Evolutionary conservation across 2,797 vertebrate species (phyloP).

Genomic region (Acanthornis magna): DNA sequence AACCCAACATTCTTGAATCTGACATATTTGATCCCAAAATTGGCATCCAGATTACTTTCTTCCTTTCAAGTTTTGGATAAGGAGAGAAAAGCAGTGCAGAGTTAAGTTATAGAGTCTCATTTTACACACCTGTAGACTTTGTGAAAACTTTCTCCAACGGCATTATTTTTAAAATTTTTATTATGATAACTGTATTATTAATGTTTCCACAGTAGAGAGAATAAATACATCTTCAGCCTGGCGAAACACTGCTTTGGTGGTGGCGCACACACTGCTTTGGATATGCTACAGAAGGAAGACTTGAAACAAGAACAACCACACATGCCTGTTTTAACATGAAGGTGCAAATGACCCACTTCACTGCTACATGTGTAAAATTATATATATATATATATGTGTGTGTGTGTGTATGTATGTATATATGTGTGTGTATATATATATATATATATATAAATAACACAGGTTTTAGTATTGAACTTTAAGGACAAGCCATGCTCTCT

Average conservation of each 20-base stretch:
- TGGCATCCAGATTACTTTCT: background rate
- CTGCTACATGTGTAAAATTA: accelerated
- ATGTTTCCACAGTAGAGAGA: background rate
- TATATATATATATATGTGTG: accelerated
- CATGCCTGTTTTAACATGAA: accelerated
- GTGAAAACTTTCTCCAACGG: background rate
- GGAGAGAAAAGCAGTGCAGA: background rate
- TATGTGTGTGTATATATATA: too few relatives aligned
- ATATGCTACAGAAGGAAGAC: background rate
- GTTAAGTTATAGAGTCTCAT: background rate
- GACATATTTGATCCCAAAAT: background rate
- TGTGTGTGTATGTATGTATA: too few relatives aligned
- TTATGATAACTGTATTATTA: background rate
- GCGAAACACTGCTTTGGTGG: accelerated
- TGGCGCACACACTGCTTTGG: accelerated
- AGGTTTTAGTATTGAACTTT: background rate
- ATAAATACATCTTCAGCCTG: background rate
- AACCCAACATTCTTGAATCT: background rate
- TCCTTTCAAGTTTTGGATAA: background rate
- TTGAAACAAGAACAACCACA: background rate
- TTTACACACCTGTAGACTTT: background rate
- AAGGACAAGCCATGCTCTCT: too few relatives aligned
- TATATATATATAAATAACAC: too few relatives aligned
- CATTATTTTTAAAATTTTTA: background rate
- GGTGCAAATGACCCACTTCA: accelerated